These are phyloP conservation scores for Halcyon smyrnensis DNA, from an alignment of 2,797 vertebrate genomes.

Conservation along the genomic window DNA sequence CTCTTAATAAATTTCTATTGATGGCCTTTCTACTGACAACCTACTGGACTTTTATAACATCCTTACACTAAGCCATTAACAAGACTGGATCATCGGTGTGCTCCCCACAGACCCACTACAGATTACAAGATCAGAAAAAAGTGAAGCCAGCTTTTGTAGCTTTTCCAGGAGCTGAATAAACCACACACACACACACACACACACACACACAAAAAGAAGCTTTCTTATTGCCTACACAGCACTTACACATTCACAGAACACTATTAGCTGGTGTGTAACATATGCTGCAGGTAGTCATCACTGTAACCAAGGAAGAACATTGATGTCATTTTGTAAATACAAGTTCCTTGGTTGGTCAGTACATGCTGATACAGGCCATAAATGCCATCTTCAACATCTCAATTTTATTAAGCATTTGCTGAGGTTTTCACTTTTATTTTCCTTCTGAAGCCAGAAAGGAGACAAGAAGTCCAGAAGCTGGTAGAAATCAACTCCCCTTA, in stretches of 20 bases:
- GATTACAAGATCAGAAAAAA: not conserved
- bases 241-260: not conserved
- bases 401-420: not conserved
- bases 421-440: not conserved
- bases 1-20: constrained; percentile 27
- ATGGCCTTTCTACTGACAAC: constrained; percentile 32
- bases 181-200: not conserved
- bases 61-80: constrained; percentile 28
- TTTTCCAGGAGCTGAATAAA: not conserved
- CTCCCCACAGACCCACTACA: not conserved
- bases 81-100: not conserved
- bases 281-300: not conserved
- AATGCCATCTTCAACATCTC: not conserved
- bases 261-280: not conserved
- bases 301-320: not conserved
- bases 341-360: not conserved
- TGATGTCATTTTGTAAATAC: not conserved
- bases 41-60: constrained; percentile 26
- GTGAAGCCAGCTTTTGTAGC: not conserved
- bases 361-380: not conserved
- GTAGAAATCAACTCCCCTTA: not conserved
- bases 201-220: not conserved
- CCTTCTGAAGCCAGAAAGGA: not conserved
- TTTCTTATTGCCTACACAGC: not conserved
- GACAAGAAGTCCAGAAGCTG: not conserved